Evolutionary conservation across 1,140 invertebrate species (phyloP), one percentile per base, ranked within the genome.

Genomic region (Leptoteleia sp.): DNA sequence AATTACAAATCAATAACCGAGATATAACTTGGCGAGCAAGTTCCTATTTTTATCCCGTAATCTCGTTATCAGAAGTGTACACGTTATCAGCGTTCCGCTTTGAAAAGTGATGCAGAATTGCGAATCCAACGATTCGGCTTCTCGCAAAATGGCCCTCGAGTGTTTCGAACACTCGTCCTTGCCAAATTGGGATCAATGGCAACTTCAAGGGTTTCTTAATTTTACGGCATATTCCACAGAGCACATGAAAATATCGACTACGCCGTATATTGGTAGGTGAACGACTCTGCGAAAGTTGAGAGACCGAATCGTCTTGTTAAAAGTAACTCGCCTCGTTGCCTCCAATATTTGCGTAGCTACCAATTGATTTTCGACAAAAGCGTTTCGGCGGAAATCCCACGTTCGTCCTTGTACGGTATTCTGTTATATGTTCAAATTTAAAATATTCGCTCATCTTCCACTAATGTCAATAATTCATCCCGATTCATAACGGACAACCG

Each of bases 341-440:
- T 84, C 83, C 85, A 80, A 87, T 85, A 87, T 88, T 85, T 82
- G 76, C 68, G 78, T 79, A 80, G 72, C 73, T 65, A 76, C 82
- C 80, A 77, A 79, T 84, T 80, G 79, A 65, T 38, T 65, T 76
- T 65, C 79, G 77, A 76, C 81, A 81, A 77, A 81, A 76, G 71
- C 81, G 71, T 3, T 75, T 82, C 64, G 71, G 72, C 75, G 79
- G 67, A 62, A 70, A 61, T 79, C 81, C 71, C 80, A 76, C 77
- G 45, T 70, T 80, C 68, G 19, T 40, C 55, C 12, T 8, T 4
- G 13, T 8, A 70, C 11, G 16, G n/a, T 8, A 12, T 52, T 16
- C 16, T 11, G 19, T 42, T 19, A 68, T 37, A 57, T 29, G 50
- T 59, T 59, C 38, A 31, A 40, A 19, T 43, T 31, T 7, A 25